A percentile compares a stretch with the other conserved stretches of the same genome.
Evolutionary conservation across 2,113 vertebrate species (phyloP).

Genomic region (Clupea harengus): DNA sequence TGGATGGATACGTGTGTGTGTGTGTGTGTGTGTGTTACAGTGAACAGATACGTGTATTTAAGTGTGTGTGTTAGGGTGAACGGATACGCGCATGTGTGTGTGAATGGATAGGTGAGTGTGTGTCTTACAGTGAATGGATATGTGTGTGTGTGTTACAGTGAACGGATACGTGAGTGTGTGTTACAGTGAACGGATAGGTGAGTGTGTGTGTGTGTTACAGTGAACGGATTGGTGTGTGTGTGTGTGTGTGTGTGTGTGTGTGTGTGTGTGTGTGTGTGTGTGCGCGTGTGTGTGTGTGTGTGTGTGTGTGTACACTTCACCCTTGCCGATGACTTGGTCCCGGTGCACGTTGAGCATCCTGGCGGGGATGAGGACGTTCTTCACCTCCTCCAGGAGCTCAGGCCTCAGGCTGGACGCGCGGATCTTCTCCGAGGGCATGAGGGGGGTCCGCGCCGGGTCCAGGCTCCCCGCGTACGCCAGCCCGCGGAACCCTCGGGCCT

Average conservation of each 20-base stretch:
- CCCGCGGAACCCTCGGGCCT: conserved; percentile 41
- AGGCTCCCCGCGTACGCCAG: conserved; percentile 54
- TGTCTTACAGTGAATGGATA: too few relatives aligned
- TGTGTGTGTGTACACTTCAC: conserved; percentile 56
- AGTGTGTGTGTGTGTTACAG: neutral
- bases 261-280: neutral
- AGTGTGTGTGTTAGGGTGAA: neutral
- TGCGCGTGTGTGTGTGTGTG: neutral
- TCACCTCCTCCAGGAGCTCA: conserved; percentile 87
- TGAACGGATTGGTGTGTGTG: too few relatives aligned
- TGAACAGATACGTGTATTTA: too few relatives aligned
- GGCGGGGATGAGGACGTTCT: conserved; percentile 90
- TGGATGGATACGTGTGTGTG: too few relatives aligned
- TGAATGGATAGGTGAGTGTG: too few relatives aligned
- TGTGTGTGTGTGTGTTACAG: neutral
- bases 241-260: neutral
- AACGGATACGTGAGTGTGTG: too few relatives aligned
- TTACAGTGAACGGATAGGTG: too few relatives aligned
- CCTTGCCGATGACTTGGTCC: conserved; percentile 90
- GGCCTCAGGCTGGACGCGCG: conserved; percentile 78
- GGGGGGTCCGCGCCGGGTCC: conserved; percentile 72
- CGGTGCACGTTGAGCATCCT: conserved; percentile 79
- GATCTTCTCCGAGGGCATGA: conserved; percentile 79
- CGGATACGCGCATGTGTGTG: too few relatives aligned
- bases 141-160: too few relatives aligned